Base-by-base conservation (phyloP, 2,888 invertebrate species). In the Polydrusus cervinus region DNA sequence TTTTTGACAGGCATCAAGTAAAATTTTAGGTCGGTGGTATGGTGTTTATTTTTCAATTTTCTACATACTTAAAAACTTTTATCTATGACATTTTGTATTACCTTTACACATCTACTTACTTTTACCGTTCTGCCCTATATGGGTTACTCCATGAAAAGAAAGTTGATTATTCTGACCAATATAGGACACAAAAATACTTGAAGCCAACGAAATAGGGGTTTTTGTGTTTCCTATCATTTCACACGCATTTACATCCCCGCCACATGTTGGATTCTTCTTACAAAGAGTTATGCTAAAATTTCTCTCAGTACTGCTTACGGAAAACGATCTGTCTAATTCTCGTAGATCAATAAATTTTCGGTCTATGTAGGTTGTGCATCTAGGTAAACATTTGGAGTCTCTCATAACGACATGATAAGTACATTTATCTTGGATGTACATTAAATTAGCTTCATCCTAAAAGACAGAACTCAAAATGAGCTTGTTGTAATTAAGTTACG, bases 211-310 rank as follows among this genome's bases (percentile, higher is more conserved):
- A n/a, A 71, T 66, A 18, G 66, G 60, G 18, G 66, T 66, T n/a
- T 34, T 62, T 3, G 1, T 38, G 5, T n/a, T 25, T 45, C n/a
- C 45, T 6, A 10, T 53, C 18, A 64, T 51, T 51, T 73, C 68
- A 62, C 78, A 78, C 14, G 74, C 69, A 49, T 61, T 53, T 38
- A 61, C 51, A 49, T 70, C 64, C 30, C 8, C n/a, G 16, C 16
- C 18, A 47, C 78, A 77, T 13, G 45, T 13, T 14, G 67, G 38
- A 30, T 71, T 71, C 43, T 60, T 10, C 10, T 43, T 65, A 43
- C 77, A 75, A 20, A 78, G 20, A 40, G 40, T 51, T 34, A 78
- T 61, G 38, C 76, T 78, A 70, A 78, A 78, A 67, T 75, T 77
- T 67, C 55, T 65, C 3, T 20, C 40, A n/a, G 43, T 16, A 10